phyloP scores from a whole-genome alignment of 2,797 vertebrate species.

The Tokudaia tokunoshimensis region DNA sequence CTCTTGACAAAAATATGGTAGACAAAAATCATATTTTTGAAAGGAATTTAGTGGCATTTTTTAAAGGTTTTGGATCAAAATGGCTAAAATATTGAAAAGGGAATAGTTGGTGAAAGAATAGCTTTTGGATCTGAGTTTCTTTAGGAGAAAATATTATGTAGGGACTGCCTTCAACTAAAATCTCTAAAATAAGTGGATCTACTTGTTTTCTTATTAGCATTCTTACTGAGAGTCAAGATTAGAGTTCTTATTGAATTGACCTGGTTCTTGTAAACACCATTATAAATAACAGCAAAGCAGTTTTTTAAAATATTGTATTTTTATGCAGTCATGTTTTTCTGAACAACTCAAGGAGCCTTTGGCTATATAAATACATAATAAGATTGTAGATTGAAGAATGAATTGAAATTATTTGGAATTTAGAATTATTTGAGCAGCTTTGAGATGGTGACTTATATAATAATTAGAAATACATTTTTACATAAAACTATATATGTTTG shows the following conservation, averaged over 20 bases:
- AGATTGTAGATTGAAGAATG: background rate
- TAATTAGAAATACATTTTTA: slow-evolving; percentile 16
- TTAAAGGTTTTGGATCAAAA: background rate
- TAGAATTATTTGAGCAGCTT: background rate
- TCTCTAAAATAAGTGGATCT: background rate
- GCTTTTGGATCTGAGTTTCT: background rate
- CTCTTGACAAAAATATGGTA: background rate
- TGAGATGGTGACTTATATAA: background rate
- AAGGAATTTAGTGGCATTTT: background rate
- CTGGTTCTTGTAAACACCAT: background rate
- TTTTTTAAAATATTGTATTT: background rate
- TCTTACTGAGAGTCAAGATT: background rate
- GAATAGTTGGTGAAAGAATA: background rate
- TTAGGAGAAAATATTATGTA: background rate
- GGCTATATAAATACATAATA: background rate
- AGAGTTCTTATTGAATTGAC: background rate
- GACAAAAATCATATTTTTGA: background rate
- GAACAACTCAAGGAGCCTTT: background rate
- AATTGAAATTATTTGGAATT: background rate
- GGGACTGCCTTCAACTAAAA: background rate
- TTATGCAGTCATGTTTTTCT: background rate
- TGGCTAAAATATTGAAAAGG: background rate
- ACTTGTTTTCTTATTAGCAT: background rate
- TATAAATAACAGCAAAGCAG: background rate
- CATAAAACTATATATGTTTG: background rate